Evolutionary conservation across 1,140 invertebrate species (phyloP).

Genomic region (Mercenaria mercenaria): DNA sequence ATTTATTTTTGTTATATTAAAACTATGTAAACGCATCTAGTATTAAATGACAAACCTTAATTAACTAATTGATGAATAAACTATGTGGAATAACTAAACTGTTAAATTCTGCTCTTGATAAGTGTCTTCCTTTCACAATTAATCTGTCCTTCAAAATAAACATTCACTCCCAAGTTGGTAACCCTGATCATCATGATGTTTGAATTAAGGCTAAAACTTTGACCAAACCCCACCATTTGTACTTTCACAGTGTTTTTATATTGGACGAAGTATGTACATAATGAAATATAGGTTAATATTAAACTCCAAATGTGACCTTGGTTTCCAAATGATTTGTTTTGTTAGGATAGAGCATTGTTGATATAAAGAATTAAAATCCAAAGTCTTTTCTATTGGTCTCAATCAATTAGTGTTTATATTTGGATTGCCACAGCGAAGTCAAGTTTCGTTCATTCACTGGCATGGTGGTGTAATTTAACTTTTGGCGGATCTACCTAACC

Average conservation of each 20-base stretch:
- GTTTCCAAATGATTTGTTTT: conserved; percentile 18
- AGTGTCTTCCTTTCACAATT: no score
- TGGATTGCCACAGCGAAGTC: conserved; percentile 24
- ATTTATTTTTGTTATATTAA: no score
- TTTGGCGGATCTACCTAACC: no score
- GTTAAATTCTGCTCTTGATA: no score
- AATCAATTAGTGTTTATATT: conserved; percentile 15
- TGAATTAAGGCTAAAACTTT: neutral
- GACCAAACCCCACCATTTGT: neutral
- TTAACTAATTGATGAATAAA: no score
- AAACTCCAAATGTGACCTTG: neutral
- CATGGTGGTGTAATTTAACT: neutral
- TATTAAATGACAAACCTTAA: no score
- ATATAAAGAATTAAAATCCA: conserved; percentile 9
- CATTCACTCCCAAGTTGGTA: no score
- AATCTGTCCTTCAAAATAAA: no score
- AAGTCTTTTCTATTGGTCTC: neutral
- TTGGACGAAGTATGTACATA: neutral
- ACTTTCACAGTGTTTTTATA: neutral
- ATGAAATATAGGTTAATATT: neutral
- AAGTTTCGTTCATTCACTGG: neutral
- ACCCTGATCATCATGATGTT: neutral
- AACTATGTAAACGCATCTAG: no score
- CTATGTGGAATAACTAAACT: no score
- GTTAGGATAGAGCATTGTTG: conserved; percentile 12